A percentile compares a stretch with the other conserved stretches of the same genome.
Conservation (phyloP, 2,113 vertebrate species). For the Pantherophis guttatus region DNA sequence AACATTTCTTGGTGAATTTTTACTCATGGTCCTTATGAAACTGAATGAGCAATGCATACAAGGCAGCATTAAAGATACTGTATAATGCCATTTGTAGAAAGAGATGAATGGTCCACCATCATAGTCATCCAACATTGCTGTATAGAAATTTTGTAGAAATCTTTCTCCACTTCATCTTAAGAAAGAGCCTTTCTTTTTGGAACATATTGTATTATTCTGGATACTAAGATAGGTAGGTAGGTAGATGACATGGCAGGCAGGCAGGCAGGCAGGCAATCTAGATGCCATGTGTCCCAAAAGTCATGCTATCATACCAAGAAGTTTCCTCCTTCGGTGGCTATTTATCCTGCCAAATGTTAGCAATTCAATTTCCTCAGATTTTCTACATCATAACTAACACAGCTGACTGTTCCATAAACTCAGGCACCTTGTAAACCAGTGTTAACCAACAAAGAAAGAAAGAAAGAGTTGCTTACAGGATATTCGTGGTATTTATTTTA, state of each 20-base stretch:
- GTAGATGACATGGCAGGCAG: neutral
- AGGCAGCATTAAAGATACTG: neutral
- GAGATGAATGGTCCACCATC: neutral
- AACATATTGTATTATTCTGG: neutral
- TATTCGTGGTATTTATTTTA: slow-evolving; percentile 38
- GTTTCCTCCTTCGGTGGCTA: neutral
- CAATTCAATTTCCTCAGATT: neutral
- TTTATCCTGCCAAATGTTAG: neutral
- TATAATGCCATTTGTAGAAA: neutral
- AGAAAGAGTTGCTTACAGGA: neutral
- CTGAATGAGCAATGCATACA: neutral
- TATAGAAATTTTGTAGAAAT: neutral
- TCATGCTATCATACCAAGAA: neutral
- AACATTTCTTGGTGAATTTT: neutral
- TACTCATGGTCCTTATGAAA: neutral
- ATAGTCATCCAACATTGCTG: neutral
- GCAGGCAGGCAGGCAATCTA: too few relatives aligned
- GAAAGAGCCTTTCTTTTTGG: neutral
- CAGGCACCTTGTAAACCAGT: neutral
- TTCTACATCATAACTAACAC: neutral
- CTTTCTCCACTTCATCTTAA: neutral
- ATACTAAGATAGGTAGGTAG: neutral
- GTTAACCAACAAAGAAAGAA: slow-evolving; percentile 15
- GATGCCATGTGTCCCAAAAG: neutral
- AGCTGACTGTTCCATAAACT: neutral